phyloP scores from a whole-genome alignment of 2,113 vertebrate genomes.

The Gallinago media region DNA sequence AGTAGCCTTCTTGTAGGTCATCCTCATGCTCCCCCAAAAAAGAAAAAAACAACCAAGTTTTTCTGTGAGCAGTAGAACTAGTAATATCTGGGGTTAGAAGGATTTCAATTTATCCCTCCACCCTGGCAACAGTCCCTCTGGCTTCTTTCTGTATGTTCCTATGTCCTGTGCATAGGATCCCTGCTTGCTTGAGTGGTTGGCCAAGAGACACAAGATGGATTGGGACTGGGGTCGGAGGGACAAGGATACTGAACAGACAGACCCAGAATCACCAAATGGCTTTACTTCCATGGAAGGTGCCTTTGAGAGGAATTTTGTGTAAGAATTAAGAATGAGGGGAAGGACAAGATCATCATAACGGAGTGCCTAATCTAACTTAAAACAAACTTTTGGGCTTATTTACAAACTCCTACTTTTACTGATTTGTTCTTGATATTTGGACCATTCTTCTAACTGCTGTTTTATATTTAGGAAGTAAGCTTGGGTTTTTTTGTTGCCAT shows the following conservation, averaged over 20 bases:
- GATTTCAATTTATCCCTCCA: too few relatives aligned
- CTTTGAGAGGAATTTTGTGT: not conserved
- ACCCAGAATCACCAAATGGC: not conserved
- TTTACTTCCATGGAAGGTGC: not conserved
- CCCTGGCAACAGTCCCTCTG: too few relatives aligned
- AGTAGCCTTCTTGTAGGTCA: not conserved
- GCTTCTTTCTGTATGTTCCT: too few relatives aligned
- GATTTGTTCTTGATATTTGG: not conserved
- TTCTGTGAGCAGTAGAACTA: not conserved
- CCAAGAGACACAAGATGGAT: not conserved
- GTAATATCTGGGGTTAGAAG: not conserved
- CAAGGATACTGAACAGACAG: not conserved
- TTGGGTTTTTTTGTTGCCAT: not conserved
- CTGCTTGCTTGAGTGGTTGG: not conserved
- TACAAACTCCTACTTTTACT: not conserved
- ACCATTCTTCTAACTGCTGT: not conserved
- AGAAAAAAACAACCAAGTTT: not conserved
- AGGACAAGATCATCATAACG: not conserved
- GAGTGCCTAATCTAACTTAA: not conserved
- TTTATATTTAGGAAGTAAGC: not conserved
- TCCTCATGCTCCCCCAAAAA: not conserved
- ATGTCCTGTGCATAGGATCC: not conserved
- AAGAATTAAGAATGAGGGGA: not conserved
- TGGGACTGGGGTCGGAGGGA: not conserved
- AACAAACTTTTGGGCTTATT: not conserved